phyloP scores from a whole-genome alignment of 2,113 vertebrate species.

The Sebastes schlegelii region DNA sequence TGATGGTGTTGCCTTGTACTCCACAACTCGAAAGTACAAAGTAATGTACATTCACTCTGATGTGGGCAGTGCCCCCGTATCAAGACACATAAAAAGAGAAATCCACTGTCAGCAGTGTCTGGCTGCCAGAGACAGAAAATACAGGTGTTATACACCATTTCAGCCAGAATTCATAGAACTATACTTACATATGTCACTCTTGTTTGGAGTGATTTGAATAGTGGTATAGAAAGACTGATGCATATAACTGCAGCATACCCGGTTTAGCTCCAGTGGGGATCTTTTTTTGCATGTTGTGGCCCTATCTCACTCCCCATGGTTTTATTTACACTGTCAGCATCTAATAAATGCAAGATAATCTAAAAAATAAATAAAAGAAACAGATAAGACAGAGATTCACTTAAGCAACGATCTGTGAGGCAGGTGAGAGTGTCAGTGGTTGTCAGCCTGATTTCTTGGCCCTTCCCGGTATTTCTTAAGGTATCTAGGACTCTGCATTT shows the following conservation, averaged over 20 bases:
- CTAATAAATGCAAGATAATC: not conserved
- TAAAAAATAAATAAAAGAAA: not conserved
- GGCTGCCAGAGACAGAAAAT: not conserved
- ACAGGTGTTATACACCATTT: not conserved
- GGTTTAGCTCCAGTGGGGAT: not conserved
- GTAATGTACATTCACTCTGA: not conserved
- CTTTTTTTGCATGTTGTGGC: not conserved
- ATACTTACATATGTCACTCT: not conserved
- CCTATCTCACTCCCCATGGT: not conserved
- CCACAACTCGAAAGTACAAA: not conserved
- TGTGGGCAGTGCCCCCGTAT: not conserved
- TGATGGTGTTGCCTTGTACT: not conserved
- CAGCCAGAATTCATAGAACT: not conserved
- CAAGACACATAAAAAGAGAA: not conserved
- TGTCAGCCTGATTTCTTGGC: not conserved
- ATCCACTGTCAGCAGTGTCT: not conserved
- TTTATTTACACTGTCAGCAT: conserved; percentile 6
- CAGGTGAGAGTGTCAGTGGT: not conserved
- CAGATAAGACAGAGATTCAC: not conserved
- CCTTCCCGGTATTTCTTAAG: not conserved
- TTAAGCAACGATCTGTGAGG: not conserved
- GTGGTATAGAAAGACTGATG: not conserved
- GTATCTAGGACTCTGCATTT: not conserved
- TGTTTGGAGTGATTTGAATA: not conserved
- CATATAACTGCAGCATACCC: not conserved